Evolutionary conservation across 2,113 vertebrate genomes (phyloP).

Genomic region (Actinemys pallida): DNA sequence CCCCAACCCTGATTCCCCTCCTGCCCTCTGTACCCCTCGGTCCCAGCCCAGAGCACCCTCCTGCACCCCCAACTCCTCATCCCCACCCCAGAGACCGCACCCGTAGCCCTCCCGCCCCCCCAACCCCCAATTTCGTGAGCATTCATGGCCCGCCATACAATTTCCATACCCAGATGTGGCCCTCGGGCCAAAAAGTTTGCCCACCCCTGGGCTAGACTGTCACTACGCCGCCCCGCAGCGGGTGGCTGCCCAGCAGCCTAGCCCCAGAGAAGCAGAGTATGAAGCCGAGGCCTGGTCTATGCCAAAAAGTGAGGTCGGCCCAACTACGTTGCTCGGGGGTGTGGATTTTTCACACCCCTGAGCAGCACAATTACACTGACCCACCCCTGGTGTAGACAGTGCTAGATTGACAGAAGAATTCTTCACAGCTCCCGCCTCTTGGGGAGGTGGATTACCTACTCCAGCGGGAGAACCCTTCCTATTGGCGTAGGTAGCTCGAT

Average conservation of each 20-base stretch:
- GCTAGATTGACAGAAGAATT: background rate
- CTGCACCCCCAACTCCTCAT: too few relatives aligned
- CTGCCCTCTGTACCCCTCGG: too few relatives aligned
- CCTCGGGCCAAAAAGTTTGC: too few relatives aligned
- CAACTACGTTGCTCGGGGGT: background rate
- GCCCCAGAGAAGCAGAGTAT: accelerated
- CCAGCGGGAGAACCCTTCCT: background rate
- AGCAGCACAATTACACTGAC: background rate
- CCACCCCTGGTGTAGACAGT: background rate
- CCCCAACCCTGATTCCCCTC: too few relatives aligned
- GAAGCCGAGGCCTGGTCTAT: background rate
- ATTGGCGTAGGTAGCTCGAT: too few relatives aligned
- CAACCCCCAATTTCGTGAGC: too few relatives aligned
- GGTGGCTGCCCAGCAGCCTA: background rate
- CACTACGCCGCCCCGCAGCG: accelerated
- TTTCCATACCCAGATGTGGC: too few relatives aligned
- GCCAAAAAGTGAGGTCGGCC: background rate
- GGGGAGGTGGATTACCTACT: background rate
- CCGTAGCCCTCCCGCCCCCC: too few relatives aligned
- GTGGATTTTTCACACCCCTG: background rate
- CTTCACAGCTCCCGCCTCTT: background rate
- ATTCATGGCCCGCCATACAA: too few relatives aligned
- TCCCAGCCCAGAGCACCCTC: too few relatives aligned
- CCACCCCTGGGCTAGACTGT: accelerated
- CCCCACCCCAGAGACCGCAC: too few relatives aligned